Base-by-base conservation (phyloP, 1,140 invertebrate genomes). In the Amphibalanus amphitrite region DNA sequence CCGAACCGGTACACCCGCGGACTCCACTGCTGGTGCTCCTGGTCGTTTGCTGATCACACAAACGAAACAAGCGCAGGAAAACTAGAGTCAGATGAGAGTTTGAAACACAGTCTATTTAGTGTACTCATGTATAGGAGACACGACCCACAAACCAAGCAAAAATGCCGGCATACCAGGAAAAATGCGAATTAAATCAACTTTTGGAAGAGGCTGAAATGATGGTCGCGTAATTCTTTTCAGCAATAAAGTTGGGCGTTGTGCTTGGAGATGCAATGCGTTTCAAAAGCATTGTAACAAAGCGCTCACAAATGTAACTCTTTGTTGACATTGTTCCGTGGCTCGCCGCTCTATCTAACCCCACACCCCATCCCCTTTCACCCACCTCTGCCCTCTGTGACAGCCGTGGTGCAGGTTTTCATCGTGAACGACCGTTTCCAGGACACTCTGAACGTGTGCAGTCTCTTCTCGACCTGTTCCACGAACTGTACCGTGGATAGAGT, bases 401-500 rank as follows among this genome's bases (percentile, higher is more conserved):
- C 69, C 0, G 73, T 72, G 13, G 71, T 67, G 0, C 69, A 28
- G 69, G 33, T 71, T 4, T 73, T 70, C 17, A 40, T 69, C 17
- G 69, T 67, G 20, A 72, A 8, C 15, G 73, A 72, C 29, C 73
- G 65, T 67, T 70, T 73, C 47, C 75, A 72, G 65, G 75, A 74
- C 23, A 47, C 67, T 0, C 72, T 70, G 17, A 76, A 67, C 23
- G 72, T 38, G 0, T 73, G 64, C 0, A 75, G 69, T 1, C 75
- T 69, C 47, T 75, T 74, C 65, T 73, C 71, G 0, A 73, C 73
- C 69, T 71, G 74, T 29, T 71, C 71, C 26, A 76, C 67, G 69
- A 77, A 77, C 1, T 75, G 77, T 0, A 72, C 71, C 67, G 77
- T 79, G 8, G 82, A 82, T 10, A 84, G 75, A 3, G 82, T 84